phyloP scores from a whole-genome alignment of 2,888 invertebrate species.

The Glaucopsyche alexis region DNA sequence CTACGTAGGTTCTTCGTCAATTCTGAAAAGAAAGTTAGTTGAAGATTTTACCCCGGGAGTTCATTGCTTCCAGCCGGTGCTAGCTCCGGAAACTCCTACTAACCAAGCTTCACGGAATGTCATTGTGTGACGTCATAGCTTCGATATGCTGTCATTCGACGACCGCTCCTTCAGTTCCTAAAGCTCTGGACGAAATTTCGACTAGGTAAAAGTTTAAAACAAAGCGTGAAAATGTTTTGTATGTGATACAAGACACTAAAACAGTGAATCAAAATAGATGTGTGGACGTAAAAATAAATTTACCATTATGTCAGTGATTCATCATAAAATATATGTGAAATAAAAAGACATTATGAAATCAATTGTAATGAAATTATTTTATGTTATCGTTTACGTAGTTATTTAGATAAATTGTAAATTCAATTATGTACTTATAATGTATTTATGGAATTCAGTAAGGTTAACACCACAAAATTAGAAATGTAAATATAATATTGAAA shows the following conservation, averaged over 20 bases:
- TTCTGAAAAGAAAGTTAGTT: slow-evolving; percentile 81
- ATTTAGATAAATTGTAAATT: slow-evolving; percentile 71
- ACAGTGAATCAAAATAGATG: slow-evolving; percentile 48
- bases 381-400: slow-evolving; percentile 63
- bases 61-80: slow-evolving; percentile 81
- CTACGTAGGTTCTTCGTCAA: slow-evolving; percentile 80
- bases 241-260: slow-evolving; percentile 48
- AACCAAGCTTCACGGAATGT: slow-evolving; percentile 75
- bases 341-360: slow-evolving; percentile 57
- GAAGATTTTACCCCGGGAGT: slow-evolving; percentile 78
- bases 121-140: slow-evolving; percentile 84
- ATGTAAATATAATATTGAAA: slow-evolving; percentile 68
- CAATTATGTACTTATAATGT: slow-evolving; percentile 69
- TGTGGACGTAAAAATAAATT: slow-evolving; percentile 39
- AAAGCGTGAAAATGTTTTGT: slow-evolving; percentile 45
- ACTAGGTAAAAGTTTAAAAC: slow-evolving; percentile 38
- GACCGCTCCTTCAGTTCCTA: slow-evolving; percentile 80
- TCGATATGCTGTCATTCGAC: slow-evolving; percentile 78
- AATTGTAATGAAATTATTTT: slow-evolving; percentile 61
- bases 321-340: slow-evolving; percentile 47
- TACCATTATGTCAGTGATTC: slow-evolving; percentile 47
- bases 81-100: slow-evolving; percentile 72
- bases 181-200: slow-evolving; percentile 57
- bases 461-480: slow-evolving; percentile 76
- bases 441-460: slow-evolving; percentile 79